A percentile compares a stretch with the other conserved stretches of the same genome.
Evolutionary conservation across 2,888 invertebrate species (phyloP).

Genomic region (Zaprionus bogoriensis): DNA sequence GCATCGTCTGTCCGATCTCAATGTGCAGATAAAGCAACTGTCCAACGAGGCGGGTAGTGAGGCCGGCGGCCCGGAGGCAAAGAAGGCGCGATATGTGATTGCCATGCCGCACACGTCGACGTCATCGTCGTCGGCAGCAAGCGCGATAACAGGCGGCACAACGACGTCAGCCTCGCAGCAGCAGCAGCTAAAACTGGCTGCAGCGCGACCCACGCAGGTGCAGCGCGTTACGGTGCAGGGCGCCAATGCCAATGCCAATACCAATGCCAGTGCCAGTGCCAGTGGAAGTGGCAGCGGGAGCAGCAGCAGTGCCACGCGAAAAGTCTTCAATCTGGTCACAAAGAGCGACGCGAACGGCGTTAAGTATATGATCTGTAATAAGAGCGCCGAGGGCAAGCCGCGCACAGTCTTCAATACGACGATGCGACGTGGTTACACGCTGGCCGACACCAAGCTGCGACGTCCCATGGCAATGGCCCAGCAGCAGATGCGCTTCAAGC

Average conservation of each 20-base stretch:
- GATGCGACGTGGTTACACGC: slow-evolving; percentile 67
- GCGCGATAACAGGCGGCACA: background rate
- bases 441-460: slow-evolving; percentile 54
- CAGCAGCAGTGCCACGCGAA: slow-evolving; percentile 16
- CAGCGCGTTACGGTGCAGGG: slow-evolving; percentile 47
- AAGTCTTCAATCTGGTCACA: slow-evolving; percentile 54
- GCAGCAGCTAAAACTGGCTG: slow-evolving; percentile 24
- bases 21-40: slow-evolving; percentile 72
- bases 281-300: slow-evolving; percentile 2
- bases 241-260: slow-evolving; percentile 7
- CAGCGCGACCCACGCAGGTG: slow-evolving; percentile 21
- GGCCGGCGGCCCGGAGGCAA: slow-evolving; percentile 54
- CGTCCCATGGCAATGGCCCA: slow-evolving; percentile 36
- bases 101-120: slow-evolving; percentile 55
- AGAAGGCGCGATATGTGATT: slow-evolving; percentile 69
- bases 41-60: slow-evolving; percentile 33
- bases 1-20: slow-evolving; percentile 77
- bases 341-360: slow-evolving; percentile 46
- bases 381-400: slow-evolving; percentile 39
- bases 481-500: slow-evolving; percentile 50
- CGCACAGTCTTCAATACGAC: slow-evolving; percentile 45
- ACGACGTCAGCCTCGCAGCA: slow-evolving; percentile 28
- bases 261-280: slow-evolving; percentile 1
- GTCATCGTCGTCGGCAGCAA: slow-evolving; percentile 3
- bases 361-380: slow-evolving; percentile 64